phyloP scores from a whole-genome alignment of 1,140 invertebrate genomes.

The Ceratina japonica region DNA sequence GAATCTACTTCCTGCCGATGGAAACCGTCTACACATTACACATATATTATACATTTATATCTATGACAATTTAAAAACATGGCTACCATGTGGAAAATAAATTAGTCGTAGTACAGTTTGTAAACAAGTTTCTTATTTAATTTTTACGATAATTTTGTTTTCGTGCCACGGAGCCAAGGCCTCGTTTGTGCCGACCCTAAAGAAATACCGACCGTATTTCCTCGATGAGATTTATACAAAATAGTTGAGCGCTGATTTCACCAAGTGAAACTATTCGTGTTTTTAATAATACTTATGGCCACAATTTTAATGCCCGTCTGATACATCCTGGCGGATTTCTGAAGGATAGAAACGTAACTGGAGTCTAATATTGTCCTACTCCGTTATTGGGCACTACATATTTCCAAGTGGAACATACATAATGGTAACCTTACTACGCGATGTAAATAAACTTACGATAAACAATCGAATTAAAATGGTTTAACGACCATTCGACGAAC shows the following conservation, averaged over 20 bases:
- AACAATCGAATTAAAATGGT: neutral
- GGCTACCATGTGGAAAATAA: constrained; percentile 62
- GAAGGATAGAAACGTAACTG: constrained; percentile 5
- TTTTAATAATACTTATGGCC: constrained; percentile 25
- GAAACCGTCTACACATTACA: neutral
- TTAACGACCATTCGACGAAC: neutral
- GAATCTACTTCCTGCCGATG: neutral
- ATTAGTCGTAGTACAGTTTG: constrained; percentile 50
- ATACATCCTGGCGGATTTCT: constrained; percentile 33
- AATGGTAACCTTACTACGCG: constrained; percentile 41
- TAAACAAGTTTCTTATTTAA: constrained; percentile 57
- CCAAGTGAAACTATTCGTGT: constrained; percentile 24
- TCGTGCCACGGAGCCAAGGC: neutral
- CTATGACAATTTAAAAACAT: constrained; percentile 65
- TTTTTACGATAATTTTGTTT: constrained; percentile 46
- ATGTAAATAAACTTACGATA: constrained; percentile 18
- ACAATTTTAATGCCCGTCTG: constrained; percentile 22
- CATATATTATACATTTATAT: constrained; percentile 49
- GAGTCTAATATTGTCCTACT: neutral
- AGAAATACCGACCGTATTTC: constrained; percentile 12
- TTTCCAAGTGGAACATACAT: constrained; percentile 18
- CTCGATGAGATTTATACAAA: constrained; percentile 14
- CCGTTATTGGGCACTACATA: neutral
- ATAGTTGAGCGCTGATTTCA: constrained; percentile 1
- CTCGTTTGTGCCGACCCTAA: neutral